These are phyloP conservation scores for Andrena marginata DNA, from an alignment of 2,888 invertebrate genomes.

Conservation along the genomic window DNA sequence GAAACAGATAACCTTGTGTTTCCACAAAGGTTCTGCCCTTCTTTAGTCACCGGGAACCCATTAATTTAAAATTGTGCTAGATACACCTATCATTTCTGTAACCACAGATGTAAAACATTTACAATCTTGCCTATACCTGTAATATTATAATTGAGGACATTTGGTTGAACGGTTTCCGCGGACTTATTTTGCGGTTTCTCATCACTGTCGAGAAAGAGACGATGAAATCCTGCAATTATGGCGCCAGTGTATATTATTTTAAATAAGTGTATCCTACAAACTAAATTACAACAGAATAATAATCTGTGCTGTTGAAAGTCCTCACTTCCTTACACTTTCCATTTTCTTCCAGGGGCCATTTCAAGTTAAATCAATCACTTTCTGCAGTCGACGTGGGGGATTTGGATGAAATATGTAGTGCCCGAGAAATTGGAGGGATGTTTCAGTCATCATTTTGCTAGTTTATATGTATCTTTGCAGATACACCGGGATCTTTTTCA, in stretches of 20 bases:
- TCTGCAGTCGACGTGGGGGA: not conserved
- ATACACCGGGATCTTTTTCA: too few species aligned
- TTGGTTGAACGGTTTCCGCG: conserved; percentile 15
- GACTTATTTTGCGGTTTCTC: conserved; percentile 35
- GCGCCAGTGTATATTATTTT: not conserved
- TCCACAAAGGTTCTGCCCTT: conserved; percentile 41
- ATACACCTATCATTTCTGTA: conserved; percentile 57
- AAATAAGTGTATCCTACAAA: not conserved
- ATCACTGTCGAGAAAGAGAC: not conserved
- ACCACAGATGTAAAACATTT: conserved; percentile 29
- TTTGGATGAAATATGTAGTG: too few species aligned
- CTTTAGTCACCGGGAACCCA: conserved; percentile 62
- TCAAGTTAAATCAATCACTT: not conserved
- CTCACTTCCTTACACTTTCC: not conserved
- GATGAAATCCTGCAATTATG: conserved; percentile 4
- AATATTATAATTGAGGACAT: conserved; percentile 23
- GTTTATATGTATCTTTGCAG: too few species aligned
- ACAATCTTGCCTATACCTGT: conserved; percentile 25
- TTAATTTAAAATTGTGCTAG: conserved; percentile 53
- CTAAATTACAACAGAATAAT: not conserved
- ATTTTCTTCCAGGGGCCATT: not conserved
- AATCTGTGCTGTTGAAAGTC: not conserved
- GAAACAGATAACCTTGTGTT: conserved; percentile 24
- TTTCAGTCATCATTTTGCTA: too few species aligned
- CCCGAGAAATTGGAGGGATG: too few species aligned